Percentiles rank a stretch among this genome's conserved stretches.
Conservation (phyloP, 2,888 invertebrate species). For the Caenorhabditis macrosperma region DNA sequence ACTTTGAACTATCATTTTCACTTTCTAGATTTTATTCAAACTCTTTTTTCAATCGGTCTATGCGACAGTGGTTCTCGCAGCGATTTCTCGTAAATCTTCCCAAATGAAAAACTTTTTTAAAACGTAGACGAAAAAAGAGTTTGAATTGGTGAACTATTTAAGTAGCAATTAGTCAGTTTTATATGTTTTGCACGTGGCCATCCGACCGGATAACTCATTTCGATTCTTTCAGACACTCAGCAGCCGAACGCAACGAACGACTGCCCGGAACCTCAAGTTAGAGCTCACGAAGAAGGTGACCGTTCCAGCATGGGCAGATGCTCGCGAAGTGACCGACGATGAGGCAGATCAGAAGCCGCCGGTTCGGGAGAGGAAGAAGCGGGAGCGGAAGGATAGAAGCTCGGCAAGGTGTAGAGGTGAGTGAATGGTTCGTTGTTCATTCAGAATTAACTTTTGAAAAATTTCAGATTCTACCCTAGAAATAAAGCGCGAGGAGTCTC, state of each 20-base stretch:
- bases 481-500: conserved; percentile 33
- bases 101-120: no score
- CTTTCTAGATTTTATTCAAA: no score
- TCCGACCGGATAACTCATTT: not conserved
- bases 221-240: conserved; percentile 25
- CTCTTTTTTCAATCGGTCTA: no score
- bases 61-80: no score
- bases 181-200: not conserved
- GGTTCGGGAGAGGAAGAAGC: conserved; percentile 28
- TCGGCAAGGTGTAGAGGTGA: not conserved
- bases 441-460: not conserved
- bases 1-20: no score
- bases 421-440: not conserved
- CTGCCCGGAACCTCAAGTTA: conserved; percentile 28
- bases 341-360: conserved; percentile 23
- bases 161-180: no score
- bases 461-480: not conserved
- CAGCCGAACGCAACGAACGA: conserved; percentile 6
- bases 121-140: no score
- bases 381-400: conserved; percentile 1
- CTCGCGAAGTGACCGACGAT: conserved; percentile 14
- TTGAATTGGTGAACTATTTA: no score
- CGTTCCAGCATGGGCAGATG: conserved; percentile 20
- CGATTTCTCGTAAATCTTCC: no score
- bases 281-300: conserved; percentile 21